These are phyloP conservation scores for Zygaena filipendulae DNA, from an alignment of 2,888 invertebrate genomes.

Conservation along the genomic window DNA sequence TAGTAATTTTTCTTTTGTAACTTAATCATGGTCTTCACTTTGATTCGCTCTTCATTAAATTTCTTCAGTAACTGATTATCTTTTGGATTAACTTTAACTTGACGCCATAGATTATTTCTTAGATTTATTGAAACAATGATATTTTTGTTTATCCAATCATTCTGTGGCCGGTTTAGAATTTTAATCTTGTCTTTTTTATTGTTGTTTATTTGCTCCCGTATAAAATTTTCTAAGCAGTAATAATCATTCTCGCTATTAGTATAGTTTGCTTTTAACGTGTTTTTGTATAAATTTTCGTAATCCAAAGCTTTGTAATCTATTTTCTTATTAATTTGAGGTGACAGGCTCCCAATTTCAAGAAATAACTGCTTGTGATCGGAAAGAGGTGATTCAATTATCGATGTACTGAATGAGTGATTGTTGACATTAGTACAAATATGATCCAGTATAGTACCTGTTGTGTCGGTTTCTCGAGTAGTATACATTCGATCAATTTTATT, in stretches of 20 bases:
- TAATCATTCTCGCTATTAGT: background rate
- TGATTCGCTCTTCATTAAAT: background rate
- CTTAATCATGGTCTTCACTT: background rate
- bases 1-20: constrained; percentile 6
- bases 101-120: constrained; percentile 12
- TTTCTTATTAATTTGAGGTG: constrained; percentile 5
- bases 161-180: constrained; percentile 5
- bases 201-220: background rate
- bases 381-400: constrained; percentile 16
- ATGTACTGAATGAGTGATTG: constrained; percentile 6
- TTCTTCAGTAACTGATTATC: constrained; percentile 1
- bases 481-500: constrained; percentile 10
- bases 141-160: constrained; percentile 15
- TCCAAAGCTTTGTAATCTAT: constrained; percentile 14
- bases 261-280: background rate
- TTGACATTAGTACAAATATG: constrained; percentile 14
- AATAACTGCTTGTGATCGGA: constrained; percentile 18
- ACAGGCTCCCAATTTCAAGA: constrained; percentile 9
- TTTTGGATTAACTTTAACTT: constrained; percentile 5
- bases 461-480: constrained; percentile 11
- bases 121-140: constrained; percentile 12
- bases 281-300: constrained; percentile 7
- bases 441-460: constrained; percentile 14
- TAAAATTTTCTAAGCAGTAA: background rate
- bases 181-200: constrained; percentile 7